Evolutionary conservation across 2,888 invertebrate genomes (phyloP).

Genomic region (Tinea pellionella): DNA sequence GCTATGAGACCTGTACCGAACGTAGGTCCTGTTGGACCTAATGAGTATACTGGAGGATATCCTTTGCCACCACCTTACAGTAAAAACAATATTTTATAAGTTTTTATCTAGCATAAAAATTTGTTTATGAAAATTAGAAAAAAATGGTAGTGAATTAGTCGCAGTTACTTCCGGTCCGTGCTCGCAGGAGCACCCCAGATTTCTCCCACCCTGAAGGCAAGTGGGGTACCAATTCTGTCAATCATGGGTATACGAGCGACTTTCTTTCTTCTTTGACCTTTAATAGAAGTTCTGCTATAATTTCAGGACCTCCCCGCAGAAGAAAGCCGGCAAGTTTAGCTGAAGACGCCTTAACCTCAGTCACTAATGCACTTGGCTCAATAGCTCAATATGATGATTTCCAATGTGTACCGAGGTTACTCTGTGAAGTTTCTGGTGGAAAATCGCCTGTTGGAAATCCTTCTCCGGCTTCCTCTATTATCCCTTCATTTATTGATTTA

Average conservation of each 20-base stretch:
- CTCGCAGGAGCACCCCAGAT: too few species aligned
- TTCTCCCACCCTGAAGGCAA: too few species aligned
- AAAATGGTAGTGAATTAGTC: too few species aligned
- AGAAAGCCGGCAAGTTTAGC: conserved; percentile 33
- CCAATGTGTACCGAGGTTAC: conserved; percentile 81
- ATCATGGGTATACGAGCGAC: too few species aligned
- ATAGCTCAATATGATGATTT: conserved; percentile 77
- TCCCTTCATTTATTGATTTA: conserved; percentile 51
- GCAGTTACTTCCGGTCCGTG: too few species aligned
- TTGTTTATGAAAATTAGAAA: too few species aligned
- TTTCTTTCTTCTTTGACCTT: too few species aligned
- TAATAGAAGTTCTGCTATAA: too few species aligned
- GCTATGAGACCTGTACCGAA: background rate
- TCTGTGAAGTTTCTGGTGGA: conserved; percentile 81
- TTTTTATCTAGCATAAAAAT: too few species aligned
- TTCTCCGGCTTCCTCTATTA: conserved; percentile 23
- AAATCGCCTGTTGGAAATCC: conserved; percentile 33
- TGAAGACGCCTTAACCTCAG: conserved; percentile 40
- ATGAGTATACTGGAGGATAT: background rate
- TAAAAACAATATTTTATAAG: too few species aligned
- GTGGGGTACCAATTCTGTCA: too few species aligned
- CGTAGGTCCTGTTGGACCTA: conserved; percentile 12
- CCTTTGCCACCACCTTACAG: background rate
- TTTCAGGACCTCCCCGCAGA: conserved; percentile 30
- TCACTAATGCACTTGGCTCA: conserved; percentile 49